Percentiles rank a stretch among this genome's conserved stretches.
Evolutionary conservation across 2,113 vertebrate species (phyloP).

Genomic region (Natator depressus): DNA sequence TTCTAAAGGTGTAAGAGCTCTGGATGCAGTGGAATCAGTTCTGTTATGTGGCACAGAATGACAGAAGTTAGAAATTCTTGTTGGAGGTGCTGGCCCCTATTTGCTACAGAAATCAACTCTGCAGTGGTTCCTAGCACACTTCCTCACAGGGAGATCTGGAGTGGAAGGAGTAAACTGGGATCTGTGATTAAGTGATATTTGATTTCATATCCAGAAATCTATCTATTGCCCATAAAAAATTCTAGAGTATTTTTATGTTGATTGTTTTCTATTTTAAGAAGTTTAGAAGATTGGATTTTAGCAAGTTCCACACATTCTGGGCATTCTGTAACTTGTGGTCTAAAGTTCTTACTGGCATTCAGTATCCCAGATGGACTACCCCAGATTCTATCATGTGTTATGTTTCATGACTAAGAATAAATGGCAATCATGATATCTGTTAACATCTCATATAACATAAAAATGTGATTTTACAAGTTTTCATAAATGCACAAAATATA

Average conservation of each 20-base stretch:
- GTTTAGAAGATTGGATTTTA: background rate
- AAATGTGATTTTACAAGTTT: background rate
- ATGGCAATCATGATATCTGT: no score
- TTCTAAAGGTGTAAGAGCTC: background rate
- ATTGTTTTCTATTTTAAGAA: background rate
- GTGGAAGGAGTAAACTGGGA: background rate
- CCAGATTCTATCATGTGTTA: no score
- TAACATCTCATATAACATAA: background rate
- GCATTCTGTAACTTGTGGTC: no score
- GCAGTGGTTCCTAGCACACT: background rate
- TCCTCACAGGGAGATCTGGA: background rate
- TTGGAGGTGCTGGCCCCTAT: background rate
- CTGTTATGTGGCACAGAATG: background rate
- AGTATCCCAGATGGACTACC: no score
- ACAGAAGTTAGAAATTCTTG: background rate
- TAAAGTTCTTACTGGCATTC: no score
- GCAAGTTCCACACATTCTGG: background rate
- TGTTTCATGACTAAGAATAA: no score
- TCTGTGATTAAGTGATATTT: background rate
- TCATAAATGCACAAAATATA: background rate
- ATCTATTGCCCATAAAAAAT: background rate
- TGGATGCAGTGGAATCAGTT: background rate
- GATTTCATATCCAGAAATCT: background rate
- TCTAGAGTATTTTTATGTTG: background rate
- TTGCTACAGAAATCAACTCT: background rate